Conservation (phyloP, 2,888 invertebrate species). For the Teinopalpus imperialis region DNA sequence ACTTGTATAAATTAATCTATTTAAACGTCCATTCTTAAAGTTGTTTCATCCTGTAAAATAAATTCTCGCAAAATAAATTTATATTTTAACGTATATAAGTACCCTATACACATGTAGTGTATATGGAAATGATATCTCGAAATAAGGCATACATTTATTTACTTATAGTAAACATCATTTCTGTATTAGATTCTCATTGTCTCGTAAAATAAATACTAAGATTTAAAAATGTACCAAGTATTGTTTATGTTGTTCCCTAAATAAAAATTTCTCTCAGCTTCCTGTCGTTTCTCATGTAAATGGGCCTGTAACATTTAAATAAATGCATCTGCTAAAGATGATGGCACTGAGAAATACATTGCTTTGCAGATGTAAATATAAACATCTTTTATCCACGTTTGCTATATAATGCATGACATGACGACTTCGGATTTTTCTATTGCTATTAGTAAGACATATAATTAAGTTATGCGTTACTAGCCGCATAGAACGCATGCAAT, state of each 20-base stretch:
- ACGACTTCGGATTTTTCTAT: no score
- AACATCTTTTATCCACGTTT: constrained; percentile 9
- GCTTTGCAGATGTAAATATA: constrained; percentile 13
- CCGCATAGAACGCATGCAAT: no score
- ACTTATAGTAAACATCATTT: constrained; percentile 1
- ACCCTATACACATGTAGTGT: neutral
- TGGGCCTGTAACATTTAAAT: constrained; percentile 39
- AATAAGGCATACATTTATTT: neutral
- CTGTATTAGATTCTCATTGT: constrained; percentile 2
- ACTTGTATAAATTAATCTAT: no score
- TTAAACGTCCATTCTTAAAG: neutral
- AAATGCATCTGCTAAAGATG: constrained; percentile 45
- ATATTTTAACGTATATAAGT: neutral
- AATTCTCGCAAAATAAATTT: neutral
- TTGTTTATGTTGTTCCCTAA: constrained; percentile 21
- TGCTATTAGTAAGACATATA: no score
- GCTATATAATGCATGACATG: no score
- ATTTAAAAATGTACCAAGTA: constrained; percentile 14
- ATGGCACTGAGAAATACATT: constrained; percentile 35
- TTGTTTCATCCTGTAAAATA: neutral
- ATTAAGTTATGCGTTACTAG: no score
- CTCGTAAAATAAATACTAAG: constrained; percentile 22
- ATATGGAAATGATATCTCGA: neutral
- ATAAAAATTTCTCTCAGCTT: constrained; percentile 21
- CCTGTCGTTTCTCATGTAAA: constrained; percentile 35